A percentile compares a stretch with the other conserved stretches of the same genome.
These are phyloP conservation scores for Seriola aureovittata DNA, from an alignment of 2,113 vertebrate genomes.

Conservation along the genomic window DNA sequence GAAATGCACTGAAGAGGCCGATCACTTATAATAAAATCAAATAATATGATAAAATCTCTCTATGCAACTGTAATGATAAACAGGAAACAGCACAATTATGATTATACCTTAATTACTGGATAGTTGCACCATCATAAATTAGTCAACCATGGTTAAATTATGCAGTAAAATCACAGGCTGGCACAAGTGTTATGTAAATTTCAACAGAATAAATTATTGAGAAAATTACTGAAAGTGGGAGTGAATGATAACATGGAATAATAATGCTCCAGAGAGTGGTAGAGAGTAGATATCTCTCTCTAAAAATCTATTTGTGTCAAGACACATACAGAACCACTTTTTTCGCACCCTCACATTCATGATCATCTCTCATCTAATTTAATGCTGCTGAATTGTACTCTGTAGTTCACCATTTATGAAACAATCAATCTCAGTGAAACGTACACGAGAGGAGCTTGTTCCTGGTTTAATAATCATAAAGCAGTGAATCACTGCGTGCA, in stretches of 20 bases:
- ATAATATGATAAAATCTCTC: not conserved
- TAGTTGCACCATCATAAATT: slow-evolving; percentile 16
- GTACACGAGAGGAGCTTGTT: not conserved
- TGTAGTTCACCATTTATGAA: slow-evolving; percentile 10
- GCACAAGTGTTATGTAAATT: slow-evolving; percentile 17
- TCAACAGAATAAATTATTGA: slow-evolving; percentile 33
- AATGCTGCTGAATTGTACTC: slow-evolving; percentile 7
- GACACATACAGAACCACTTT: slow-evolving; percentile 7
- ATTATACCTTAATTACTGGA: slow-evolving; percentile 3
- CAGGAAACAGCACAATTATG: slow-evolving; percentile 4
- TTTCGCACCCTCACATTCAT: slow-evolving; percentile 27
- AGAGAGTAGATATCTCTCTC: not conserved
- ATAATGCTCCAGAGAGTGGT: not conserved
- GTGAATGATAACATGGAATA: slow-evolving; percentile 9
- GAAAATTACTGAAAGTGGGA: slow-evolving; percentile 24
- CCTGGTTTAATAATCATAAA: slow-evolving; percentile 17
- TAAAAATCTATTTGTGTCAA: not conserved
- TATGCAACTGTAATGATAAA: not conserved
- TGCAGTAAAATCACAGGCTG: slow-evolving; percentile 32
- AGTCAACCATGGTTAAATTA: slow-evolving; percentile 37
- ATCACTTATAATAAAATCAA: not conserved
- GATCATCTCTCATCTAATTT: slow-evolving; percentile 13
- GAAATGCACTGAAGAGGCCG: not conserved
- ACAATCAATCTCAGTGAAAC: slow-evolving; percentile 27
- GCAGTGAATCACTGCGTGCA: slow-evolving; percentile 1